Evolutionary conservation across 2,113 vertebrate genomes (phyloP), one percentile per base, ranked within the genome.

Genomic region (Tragelaphus scriptus): DNA sequence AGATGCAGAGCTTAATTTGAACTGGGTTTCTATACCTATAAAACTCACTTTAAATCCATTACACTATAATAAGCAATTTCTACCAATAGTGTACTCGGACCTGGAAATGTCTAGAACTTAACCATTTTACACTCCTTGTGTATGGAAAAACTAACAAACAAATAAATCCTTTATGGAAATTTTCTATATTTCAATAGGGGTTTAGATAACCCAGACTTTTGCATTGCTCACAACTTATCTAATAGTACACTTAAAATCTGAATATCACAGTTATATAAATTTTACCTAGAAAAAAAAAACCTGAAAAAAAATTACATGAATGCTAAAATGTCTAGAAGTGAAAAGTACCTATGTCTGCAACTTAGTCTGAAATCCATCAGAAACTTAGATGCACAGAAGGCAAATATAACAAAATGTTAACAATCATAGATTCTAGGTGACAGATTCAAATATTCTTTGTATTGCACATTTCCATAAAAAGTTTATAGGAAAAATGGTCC

Each of bases 391-490:
- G n/a, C 23, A 53, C n/a, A 51, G 23, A 92, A 75, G 47, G n/a
- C 3, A 85, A 96, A 87, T 51, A 61, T 21, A 88, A 85, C 1
- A 71, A 32, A 79, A 25, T 10, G 9, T 88, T 85, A 96, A 85
- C 9, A 89, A 94, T 16, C 25, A 30, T 19, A 96, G 51, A 84
- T 75, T 82, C 65, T 61, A 94, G 23, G 21, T 65, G 26, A 61
- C 15, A 65, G 6, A 90, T 75, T 19, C 14, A 55, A 47, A 85
- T 56, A 95, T 97, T 91, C n/a, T 81, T 79, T 87, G 84, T 75
- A 59, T 9, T 96, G 40, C 93, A 96, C n/a, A 7, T 96, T 93
- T 82, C 95, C 44, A 86, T 55, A 86, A 82, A 91, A 63, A 6
- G 17, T 63, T 96, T 47, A 17, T 28, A 6, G 3, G 25, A 14